phyloP scores from a whole-genome alignment of 2,888 invertebrate species.

The Brenthis hecate region DNA sequence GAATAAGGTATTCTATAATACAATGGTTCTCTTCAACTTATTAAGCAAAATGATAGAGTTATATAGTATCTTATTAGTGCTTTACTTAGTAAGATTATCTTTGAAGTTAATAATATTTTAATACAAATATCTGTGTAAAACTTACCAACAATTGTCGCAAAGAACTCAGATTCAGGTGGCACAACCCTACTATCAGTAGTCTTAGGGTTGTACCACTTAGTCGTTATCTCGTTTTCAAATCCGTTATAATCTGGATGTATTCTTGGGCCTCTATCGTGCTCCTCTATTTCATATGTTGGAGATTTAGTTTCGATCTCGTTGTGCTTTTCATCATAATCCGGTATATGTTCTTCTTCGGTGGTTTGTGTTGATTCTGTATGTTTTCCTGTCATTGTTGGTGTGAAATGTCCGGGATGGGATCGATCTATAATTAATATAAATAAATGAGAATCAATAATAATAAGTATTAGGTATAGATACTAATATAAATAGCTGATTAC shows the following conservation, averaged over 20 bases:
- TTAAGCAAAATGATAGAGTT: background rate
- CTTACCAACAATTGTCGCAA: constrained; percentile 77
- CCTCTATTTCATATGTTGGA: constrained; percentile 64
- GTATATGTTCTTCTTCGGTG: constrained; percentile 77
- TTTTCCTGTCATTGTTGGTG: constrained; percentile 59
- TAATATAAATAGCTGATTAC: no score
- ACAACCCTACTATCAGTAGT: constrained; percentile 74
- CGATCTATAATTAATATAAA: constrained; percentile 53
- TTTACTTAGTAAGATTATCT: background rate
- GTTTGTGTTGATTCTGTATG: constrained; percentile 66
- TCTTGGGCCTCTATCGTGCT: constrained; percentile 51
- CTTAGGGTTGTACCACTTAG: constrained; percentile 76
- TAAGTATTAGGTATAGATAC: no score
- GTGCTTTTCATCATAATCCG: constrained; percentile 66
- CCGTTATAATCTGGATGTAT: constrained; percentile 72
- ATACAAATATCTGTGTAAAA: constrained; percentile 5
- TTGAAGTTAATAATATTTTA: no score
- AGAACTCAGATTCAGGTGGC: constrained; percentile 75
- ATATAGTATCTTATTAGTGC: background rate
- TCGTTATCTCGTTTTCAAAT: constrained; percentile 69
- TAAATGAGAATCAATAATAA: background rate
- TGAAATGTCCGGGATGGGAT: constrained; percentile 63
- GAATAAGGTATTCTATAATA: no score
- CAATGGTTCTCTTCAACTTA: background rate
- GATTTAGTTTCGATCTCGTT: constrained; percentile 65